Evolutionary conservation across 2,113 vertebrate species (phyloP), one percentile per base, ranked within the genome.

Genomic region (Cyanistes caeruleus): DNA sequence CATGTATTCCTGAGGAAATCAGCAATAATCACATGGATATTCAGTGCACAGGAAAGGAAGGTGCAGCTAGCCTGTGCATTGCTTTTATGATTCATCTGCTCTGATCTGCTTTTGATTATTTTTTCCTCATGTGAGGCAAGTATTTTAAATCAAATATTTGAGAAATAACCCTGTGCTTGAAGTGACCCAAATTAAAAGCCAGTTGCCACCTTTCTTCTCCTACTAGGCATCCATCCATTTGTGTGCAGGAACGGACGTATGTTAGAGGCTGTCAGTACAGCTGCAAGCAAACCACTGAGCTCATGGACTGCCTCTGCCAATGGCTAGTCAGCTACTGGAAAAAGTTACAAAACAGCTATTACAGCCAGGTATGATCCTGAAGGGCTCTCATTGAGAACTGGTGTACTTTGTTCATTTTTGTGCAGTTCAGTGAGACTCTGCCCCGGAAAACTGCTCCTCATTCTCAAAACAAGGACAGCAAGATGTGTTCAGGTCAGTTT

Each of bases 271-370:
- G 84, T 55, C 53, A 51, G 2, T 16, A 2, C 52, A 65, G 75
- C 77, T 62, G 27, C 86, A 77, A 64, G 75, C 84, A 70, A 69
- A 35, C 12, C 4, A 3, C 28, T 84, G 70, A 94, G 94, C 83
- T 95, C 83, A 87, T 18, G 65, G 37, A 3, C 87, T 58, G 46
- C 46, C 65, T 79, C 43, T 95, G 91, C 84, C 89, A 90, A 9
- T 62, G 87, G 31, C 76, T 86, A 95, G 87, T 94, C 95, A 91
- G 94, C 85, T 86, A 62, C 93, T 84, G 93, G 92, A 95, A 96
- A 82, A 88, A 90, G 25, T 93, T 96, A 90, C 48, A 81, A 22
- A 67, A 23, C 62, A 60, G 81, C 49, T 79, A 2, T 53, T 76
- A 17, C 49, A 91, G 95, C 88, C 86, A 95, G 90, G 88, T 94